Conservation (phyloP, 1,140 invertebrate genomes). For the Drosophila biarmipes region DNA sequence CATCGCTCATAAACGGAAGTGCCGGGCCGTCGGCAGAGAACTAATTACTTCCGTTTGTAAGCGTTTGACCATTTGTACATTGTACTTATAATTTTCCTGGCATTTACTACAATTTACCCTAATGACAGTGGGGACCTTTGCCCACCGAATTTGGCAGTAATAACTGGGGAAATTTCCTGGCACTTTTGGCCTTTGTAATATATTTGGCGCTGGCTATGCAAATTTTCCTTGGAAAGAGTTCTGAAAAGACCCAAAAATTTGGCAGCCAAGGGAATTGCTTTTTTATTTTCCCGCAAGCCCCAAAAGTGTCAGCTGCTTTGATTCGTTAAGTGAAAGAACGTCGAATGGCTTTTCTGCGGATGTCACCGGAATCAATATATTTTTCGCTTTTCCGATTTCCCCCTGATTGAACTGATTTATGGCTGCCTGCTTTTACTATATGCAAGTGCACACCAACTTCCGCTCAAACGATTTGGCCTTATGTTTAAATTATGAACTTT, state of each 20-base stretch:
- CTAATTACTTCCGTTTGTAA: conserved; percentile 68
- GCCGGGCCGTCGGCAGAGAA: conserved; percentile 18
- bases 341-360: conserved; percentile 9
- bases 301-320: conserved; percentile 33
- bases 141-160: conserved; percentile 22
- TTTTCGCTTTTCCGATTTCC: conserved; percentile 1
- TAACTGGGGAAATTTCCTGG: conserved; percentile 27
- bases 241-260: conserved; percentile 31
- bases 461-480: conserved; percentile 7
- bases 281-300: conserved; percentile 2
- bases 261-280: conserved; percentile 30
- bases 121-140: conserved; percentile 27
- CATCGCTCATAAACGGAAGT: conserved; percentile 49
- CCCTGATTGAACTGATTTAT: conserved; percentile 19
- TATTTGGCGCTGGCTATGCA: conserved; percentile 51
- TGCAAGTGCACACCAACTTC: conserved; percentile 1
- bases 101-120: conserved; percentile 2
- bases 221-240: conserved; percentile 28
- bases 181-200: conserved; percentile 17
- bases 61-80: conserved; percentile 1
- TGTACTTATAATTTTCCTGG: conserved; percentile 20
- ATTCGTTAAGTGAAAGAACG: conserved; percentile 24
- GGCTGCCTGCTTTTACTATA: conserved; percentile 10
- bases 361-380: conserved; percentile 7
- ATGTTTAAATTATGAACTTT: conserved; percentile 28